Base-by-base conservation (phyloP, 2,888 invertebrate species). In the Mesorhabditis spiculigera region DNA sequence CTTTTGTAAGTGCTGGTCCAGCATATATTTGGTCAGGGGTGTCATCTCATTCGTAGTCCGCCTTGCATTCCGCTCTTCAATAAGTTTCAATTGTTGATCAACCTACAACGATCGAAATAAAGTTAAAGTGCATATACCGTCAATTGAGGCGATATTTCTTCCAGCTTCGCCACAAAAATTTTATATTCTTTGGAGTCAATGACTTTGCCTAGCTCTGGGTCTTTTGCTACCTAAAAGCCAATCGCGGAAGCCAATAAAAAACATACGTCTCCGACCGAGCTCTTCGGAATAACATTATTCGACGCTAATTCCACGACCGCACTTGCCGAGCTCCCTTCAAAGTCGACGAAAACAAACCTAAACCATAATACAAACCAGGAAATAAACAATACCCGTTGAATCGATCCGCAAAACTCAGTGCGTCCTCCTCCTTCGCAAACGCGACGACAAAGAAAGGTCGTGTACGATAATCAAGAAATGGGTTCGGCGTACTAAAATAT, bases 381-480 rank as follows among this genome's bases (percentile, higher is more conserved):
- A 50, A 13, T 50, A 13, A 10, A 50, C n/a, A 50, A 50, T 2
- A 50, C 58, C 58, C 58, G n/a, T 50, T 10, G n/a, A 50, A 50
- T 50, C 58, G 58, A 50, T 50, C 58, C n/a, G 58, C 58, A 50
- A 50, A 50, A n/a, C n/a, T 50, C 58, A 50, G 10, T n/a, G 58
- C 58, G 58, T 50, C 58, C 58, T 50, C 58, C 10, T 50, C 58
- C 8, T 50, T 50, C 10, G 58, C 58, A 50, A 50, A 50, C 10
- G 58, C 58, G n/a, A 50, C n/a, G n/a, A 50, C n/a, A n/a, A 50
- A n/a, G 58, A 50, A 50, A 13, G 58, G 58, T n/a, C 58, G 8
- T 13, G n/a, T n/a, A n/a, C 10, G 10, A n/a, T n/a, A 50, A n/a
- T 50, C 58, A 50, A 50, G 58, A n/a, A 13, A n/a, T 50, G 58